phyloP scores from a whole-genome alignment of 1,140 invertebrate species.

The Hyles euphorbiae region DNA sequence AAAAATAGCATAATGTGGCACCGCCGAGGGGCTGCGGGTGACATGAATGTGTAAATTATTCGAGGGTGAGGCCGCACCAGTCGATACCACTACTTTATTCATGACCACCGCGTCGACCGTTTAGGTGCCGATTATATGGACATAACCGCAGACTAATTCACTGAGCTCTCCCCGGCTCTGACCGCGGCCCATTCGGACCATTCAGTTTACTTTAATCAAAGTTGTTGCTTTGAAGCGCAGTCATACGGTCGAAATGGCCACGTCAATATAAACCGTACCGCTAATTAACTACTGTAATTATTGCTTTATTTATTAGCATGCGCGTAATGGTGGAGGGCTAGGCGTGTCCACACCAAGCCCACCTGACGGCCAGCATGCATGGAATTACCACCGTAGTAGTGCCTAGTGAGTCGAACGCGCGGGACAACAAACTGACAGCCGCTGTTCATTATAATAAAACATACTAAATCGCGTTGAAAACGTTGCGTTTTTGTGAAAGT shows the following conservation, averaged over 20 bases:
- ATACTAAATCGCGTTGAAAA: conserved; percentile 5
- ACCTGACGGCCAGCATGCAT: conserved; percentile 18
- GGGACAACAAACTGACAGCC: conserved; percentile 17
- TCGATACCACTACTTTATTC: conserved; percentile 70
- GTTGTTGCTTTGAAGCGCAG: no score
- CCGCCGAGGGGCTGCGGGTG: conserved; percentile 28
- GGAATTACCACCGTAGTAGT: conserved; percentile 22
- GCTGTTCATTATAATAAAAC: conserved; percentile 2
- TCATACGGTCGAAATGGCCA: no score
- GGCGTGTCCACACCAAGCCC: conserved; percentile 31
- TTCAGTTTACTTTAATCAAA: no score
- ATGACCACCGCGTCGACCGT: conserved; percentile 48
- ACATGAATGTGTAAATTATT: conserved; percentile 61
- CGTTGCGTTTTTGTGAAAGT: conserved; percentile 2
- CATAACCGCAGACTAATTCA: conserved; percentile 17
- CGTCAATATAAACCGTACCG: no score
- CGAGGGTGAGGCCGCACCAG: conserved; percentile 41
- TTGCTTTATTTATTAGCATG: background rate
- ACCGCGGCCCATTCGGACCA: no score
- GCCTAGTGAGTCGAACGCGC: conserved; percentile 31
- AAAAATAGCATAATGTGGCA: conserved; percentile 38
- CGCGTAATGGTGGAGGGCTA: conserved; percentile 7
- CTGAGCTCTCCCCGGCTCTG: no score
- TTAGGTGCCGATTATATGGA: conserved; percentile 42
- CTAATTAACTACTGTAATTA: conserved; percentile 5